These are phyloP conservation scores for Teleogryllus occipitalis DNA, from an alignment of 1,140 invertebrate genomes.

Conservation along the genomic window DNA sequence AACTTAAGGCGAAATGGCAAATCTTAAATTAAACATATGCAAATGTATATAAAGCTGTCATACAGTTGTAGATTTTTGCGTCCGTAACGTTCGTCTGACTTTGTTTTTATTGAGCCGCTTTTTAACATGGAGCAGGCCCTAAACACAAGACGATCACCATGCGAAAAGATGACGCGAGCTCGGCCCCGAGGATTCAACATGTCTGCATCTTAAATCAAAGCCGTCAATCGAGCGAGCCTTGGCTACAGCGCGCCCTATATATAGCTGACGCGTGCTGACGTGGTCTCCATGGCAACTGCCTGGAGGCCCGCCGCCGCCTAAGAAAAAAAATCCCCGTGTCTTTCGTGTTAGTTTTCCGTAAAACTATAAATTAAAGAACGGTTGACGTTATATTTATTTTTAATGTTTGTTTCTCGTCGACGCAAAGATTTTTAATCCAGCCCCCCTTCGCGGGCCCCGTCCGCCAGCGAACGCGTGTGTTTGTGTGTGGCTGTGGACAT, in stretches of 20 bases:
- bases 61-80: background rate
- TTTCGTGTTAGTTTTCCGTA: background rate
- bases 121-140: background rate
- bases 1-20: background rate
- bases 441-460: background rate
- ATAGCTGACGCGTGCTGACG: no score
- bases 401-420: background rate
- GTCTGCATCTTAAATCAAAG: background rate
- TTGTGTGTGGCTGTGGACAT: background rate
- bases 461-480: background rate
- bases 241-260: no score
- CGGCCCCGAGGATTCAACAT: background rate
- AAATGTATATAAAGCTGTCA: conserved; percentile 5
- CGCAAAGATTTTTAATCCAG: background rate
- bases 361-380: background rate
- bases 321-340: background rate
- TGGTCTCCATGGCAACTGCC: no score
- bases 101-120: background rate
- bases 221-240: background rate
- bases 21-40: conserved; percentile 6
- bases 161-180: background rate
- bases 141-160: background rate
- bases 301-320: no score
- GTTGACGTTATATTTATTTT: background rate
- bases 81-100: background rate